Evolutionary conservation across 2,888 invertebrate species (phyloP).

Genomic region (Melieria picta): DNA sequence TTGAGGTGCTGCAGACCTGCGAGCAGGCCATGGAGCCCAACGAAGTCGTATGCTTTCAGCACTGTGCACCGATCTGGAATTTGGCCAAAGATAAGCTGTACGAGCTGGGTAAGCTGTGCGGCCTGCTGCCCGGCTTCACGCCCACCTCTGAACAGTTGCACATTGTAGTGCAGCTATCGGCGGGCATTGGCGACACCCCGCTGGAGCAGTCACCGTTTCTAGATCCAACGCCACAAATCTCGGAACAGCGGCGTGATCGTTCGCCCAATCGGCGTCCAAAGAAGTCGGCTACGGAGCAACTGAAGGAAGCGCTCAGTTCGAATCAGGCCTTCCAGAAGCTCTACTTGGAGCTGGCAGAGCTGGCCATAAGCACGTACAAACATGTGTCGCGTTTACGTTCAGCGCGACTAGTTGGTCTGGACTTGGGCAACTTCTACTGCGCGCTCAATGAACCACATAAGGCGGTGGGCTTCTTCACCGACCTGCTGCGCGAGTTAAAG

Average conservation of each 20-base stretch:
- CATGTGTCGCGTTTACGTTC: conserved; percentile 86
- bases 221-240: conserved; percentile 56
- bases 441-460: conserved; percentile 86
- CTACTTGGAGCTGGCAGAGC: conserved; percentile 91
- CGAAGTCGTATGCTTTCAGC: conserved; percentile 79
- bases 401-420: conserved; percentile 87
- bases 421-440: conserved; percentile 90
- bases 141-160: conserved; percentile 90
- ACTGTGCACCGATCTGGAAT: conserved; percentile 88
- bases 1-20: conserved; percentile 88
- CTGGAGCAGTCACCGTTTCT: conserved; percentile 64
- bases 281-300: conserved; percentile 75
- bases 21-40: conserved; percentile 75
- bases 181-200: conserved; percentile 87
- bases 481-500: conserved; percentile 85
- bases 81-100: conserved; percentile 82
- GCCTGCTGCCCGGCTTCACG: conserved; percentile 83
- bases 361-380: conserved; percentile 96
- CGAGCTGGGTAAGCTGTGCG: conserved; percentile 88
- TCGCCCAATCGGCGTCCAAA: conserved; percentile 67
- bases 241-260: conserved; percentile 63
- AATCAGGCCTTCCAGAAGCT: conserved; percentile 89
- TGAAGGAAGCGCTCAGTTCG: conserved; percentile 91
- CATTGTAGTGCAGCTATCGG: conserved; percentile 87
- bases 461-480: conserved; percentile 88